Evolutionary conservation across 2,888 invertebrate species (phyloP).

Genomic region (Chloroclystis v-ata): DNA sequence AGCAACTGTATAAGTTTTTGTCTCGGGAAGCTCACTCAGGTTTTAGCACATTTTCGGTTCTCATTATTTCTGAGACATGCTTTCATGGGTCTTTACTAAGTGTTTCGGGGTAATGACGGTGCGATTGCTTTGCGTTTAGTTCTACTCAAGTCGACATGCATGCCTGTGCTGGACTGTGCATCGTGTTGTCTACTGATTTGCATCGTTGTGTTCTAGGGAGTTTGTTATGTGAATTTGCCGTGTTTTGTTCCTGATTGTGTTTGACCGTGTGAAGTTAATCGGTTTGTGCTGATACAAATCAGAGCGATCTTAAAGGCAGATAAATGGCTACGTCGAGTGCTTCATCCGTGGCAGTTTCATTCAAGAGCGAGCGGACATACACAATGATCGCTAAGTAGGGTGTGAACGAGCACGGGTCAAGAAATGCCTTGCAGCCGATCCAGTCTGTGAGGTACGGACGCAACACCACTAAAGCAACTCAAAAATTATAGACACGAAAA

Average conservation of each 20-base stretch:
- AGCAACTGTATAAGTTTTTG: constrained; percentile 72
- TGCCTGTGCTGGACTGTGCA: constrained; percentile 73
- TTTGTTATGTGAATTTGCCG: constrained; percentile 31
- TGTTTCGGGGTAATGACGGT: constrained; percentile 67
- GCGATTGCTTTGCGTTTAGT: constrained; percentile 68
- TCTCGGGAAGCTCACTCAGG: constrained; percentile 64
- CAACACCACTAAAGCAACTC: constrained; percentile 79
- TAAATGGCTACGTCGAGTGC: constrained; percentile 71
- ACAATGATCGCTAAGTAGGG: constrained; percentile 75
- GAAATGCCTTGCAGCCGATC: constrained; percentile 75
- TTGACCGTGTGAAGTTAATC: constrained; percentile 72
- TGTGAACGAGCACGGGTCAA: constrained; percentile 75
- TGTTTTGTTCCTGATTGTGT: constrained; percentile 33
- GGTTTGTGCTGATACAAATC: constrained; percentile 53
- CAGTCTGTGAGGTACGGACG: constrained; percentile 77
- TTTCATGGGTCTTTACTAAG: constrained; percentile 73
- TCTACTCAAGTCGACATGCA: constrained; percentile 71
- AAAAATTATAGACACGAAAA: constrained; percentile 76
- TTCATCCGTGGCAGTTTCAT: constrained; percentile 65
- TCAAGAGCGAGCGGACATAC: constrained; percentile 75
- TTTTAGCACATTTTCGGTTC: constrained; percentile 62
- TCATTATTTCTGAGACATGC: constrained; percentile 74
- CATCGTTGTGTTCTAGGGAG: constrained; percentile 26
- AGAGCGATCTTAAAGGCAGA: constrained; percentile 71
- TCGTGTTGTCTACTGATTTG: constrained; percentile 47